Evolutionary conservation across 2,888 invertebrate genomes (phyloP), one percentile per base, ranked within the genome.

Genomic region (Phlogophora meticulosa): DNA sequence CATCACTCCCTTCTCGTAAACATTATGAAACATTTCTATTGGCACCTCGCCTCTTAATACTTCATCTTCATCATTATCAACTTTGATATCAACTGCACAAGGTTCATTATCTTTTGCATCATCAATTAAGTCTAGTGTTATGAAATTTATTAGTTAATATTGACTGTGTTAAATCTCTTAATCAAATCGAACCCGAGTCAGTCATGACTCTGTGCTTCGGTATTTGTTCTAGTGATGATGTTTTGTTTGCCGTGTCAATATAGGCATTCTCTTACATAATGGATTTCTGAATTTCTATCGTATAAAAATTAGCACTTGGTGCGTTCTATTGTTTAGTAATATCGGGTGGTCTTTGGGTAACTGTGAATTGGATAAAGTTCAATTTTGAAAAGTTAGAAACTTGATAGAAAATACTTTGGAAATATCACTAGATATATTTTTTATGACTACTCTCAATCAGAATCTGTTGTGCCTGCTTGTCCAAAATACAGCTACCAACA

Each of bases 101-200:
- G 66, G 81, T 78, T 64, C 40, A 57, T 49, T 72, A 57, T 82
- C 68, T 28, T 67, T 63, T 78, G 69, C 22, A 69, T 60, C 34
- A 59, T 52, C 46, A 63, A 63, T 51, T 58, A 63, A 76, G 62
- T 65, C 62, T n/a, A 56, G 56, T 73, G 66, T 88, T 88, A 83
- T 80, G 84, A 86, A 87, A 86, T 85, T 79, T 80, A 85, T 84
- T 83, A 74, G 77, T 76, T 73, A 80, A 82, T 88, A 86, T 89
- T 89, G 86, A 87, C 87, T 88, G 73, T 80, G 82, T 87, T 80
- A 84, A 83, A 89, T 85, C 83, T 88, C 91, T 87, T 93, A 93
- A 93, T 93, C 86, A 90, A 92, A 87, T 85, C 86, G 88, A 92
- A 88, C 89, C 82, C 90, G 63, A 79, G 80, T 78, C 82, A 88